Conservation (phyloP, 2,113 vertebrate genomes). For the Alligator mississippiensis region DNA sequence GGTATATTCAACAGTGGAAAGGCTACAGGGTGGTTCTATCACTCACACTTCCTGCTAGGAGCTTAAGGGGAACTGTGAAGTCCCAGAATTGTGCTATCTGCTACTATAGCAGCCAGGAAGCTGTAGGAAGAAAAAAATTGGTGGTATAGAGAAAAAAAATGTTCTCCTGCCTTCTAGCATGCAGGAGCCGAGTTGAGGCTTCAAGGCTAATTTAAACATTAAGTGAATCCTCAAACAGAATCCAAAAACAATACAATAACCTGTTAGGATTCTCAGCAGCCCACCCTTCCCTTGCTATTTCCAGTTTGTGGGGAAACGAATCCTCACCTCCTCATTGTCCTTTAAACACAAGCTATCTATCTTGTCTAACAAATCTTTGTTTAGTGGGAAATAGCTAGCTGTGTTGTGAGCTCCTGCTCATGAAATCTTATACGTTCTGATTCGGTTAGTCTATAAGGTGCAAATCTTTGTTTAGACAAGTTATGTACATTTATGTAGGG, state of each 20-base stretch:
- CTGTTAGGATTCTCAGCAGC: not conserved
- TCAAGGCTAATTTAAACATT: not conserved
- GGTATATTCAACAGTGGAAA: rapidly evolving
- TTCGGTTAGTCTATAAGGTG: no score
- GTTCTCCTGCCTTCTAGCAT: not conserved
- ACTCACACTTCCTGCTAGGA: not conserved
- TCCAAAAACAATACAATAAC: not conserved
- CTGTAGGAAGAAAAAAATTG: not conserved
- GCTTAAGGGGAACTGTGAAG: rapidly evolving
- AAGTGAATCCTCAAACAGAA: not conserved
- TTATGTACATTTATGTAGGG: not conserved
- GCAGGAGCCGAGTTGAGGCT: not conserved
- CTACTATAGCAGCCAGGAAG: not conserved
- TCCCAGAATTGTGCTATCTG: rapidly evolving
- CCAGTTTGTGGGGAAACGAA: not conserved
- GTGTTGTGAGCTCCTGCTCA: no score
- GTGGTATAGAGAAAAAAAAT: not conserved
- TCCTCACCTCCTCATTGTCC: not conserved
- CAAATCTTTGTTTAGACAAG: not conserved
- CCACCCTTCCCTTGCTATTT: not conserved
- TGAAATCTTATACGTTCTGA: no score
- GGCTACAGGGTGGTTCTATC: rapidly evolving
- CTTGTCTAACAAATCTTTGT: not conserved
- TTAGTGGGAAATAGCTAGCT: no score
- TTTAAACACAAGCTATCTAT: not conserved